A percentile compares a stretch with the other conserved stretches of the same genome.
These are phyloP conservation scores for Macrosiphum euphorbiae DNA, from an alignment of 2,888 invertebrate genomes.

Conservation along the genomic window DNA sequence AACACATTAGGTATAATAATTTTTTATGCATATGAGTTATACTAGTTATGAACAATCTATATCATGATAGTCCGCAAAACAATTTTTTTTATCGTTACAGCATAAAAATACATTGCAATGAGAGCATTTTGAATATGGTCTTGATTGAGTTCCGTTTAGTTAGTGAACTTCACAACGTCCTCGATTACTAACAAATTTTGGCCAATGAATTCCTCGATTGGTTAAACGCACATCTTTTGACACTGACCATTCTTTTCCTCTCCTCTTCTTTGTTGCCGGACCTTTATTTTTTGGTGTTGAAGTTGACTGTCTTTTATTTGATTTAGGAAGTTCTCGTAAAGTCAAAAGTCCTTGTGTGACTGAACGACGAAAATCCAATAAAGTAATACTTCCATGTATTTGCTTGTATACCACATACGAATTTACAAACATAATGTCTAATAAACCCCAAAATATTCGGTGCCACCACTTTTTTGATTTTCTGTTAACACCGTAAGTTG, in stretches of 20 bases:
- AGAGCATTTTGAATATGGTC: constrained; percentile 16
- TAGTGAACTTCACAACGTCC: constrained; percentile 1
- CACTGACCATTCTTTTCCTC: constrained; percentile 12
- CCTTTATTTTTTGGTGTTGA: background rate
- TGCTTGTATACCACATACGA: constrained; percentile 13
- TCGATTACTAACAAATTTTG: constrained; percentile 10
- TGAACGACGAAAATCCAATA: constrained; percentile 38
- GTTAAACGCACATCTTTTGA: constrained; percentile 16
- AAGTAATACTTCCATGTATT: constrained; percentile 27
- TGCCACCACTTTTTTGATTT: constrained; percentile 68
- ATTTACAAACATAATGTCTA: constrained; percentile 68
- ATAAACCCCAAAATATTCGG: constrained; percentile 67
- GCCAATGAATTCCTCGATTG: constrained; percentile 22
- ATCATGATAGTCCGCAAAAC: constrained; percentile 37
- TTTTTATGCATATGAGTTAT: background rate
- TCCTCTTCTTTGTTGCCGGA: background rate
- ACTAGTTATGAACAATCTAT: constrained; percentile 4
- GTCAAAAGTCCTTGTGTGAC: constrained; percentile 15
- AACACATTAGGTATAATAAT: background rate
- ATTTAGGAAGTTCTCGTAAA: constrained; percentile 8
- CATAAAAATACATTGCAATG: constrained; percentile 37
- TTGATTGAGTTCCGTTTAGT: background rate
- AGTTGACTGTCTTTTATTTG: background rate
- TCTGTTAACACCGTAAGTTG: constrained; percentile 65
- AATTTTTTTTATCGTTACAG: constrained; percentile 26